These are phyloP conservation scores for Coremacera marginata DNA, from an alignment of 2,888 invertebrate species.

Conservation along the genomic window DNA sequence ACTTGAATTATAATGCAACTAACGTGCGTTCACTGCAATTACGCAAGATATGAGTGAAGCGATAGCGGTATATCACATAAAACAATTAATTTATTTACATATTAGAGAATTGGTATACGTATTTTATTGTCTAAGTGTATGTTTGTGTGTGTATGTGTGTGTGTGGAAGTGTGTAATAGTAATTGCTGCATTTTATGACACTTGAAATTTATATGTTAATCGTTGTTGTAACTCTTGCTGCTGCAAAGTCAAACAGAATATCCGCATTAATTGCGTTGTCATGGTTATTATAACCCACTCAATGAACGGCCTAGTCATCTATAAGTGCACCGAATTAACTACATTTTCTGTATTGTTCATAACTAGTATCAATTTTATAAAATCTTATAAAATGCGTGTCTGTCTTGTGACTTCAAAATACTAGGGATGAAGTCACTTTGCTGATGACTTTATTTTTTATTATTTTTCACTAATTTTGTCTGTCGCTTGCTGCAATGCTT, in stretches of 20 bases:
- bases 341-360: too few relatives aligned
- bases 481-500: too few relatives aligned
- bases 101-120: background rate
- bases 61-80: slow-evolving; percentile 9
- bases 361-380: too few relatives aligned
- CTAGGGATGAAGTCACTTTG: too few relatives aligned
- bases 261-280: too few relatives aligned
- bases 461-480: too few relatives aligned
- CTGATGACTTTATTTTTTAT: too few relatives aligned
- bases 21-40: slow-evolving; percentile 1
- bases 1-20: slow-evolving; percentile 29
- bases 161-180: background rate
- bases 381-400: too few relatives aligned
- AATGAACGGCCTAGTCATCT: too few relatives aligned
- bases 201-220: background rate
- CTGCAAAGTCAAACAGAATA: background rate
- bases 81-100: background rate
- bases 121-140: background rate
- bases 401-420: too few relatives aligned
- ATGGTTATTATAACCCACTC: too few relatives aligned
- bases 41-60: background rate
- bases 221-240: background rate
- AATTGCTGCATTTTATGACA: slow-evolving; percentile 16
- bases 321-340: too few relatives aligned
- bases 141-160: background rate